Evolutionary conservation across 2,113 vertebrate genomes (phyloP).

Genomic region (Alces alces): DNA sequence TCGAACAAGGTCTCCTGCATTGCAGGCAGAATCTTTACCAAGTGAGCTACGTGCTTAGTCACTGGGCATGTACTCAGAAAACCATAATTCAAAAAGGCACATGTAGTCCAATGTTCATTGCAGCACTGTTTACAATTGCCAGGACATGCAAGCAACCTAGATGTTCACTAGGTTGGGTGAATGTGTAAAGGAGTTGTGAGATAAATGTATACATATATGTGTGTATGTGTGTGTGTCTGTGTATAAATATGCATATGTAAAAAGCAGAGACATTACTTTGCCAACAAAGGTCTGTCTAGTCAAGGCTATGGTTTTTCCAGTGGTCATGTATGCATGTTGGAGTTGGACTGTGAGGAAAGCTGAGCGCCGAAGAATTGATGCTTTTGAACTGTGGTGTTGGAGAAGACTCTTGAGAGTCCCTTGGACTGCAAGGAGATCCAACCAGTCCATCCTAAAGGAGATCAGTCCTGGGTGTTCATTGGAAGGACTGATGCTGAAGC

Average conservation of each 20-base stretch:
- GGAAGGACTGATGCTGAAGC: too few species aligned
- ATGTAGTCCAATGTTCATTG: not conserved
- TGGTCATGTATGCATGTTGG: too few species aligned
- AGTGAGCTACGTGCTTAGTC: not conserved
- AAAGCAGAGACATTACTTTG: too few species aligned
- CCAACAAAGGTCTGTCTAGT: too few species aligned
- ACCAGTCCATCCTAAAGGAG: too few species aligned
- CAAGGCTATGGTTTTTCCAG: too few species aligned
- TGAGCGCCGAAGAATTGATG: too few species aligned
- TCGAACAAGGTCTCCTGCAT: not conserved
- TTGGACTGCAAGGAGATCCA: too few species aligned
- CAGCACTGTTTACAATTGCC: not conserved
- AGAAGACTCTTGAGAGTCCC: too few species aligned
- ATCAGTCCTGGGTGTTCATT: too few species aligned
- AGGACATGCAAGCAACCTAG: not conserved
- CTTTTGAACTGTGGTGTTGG: too few species aligned
- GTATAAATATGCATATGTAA: not conserved
- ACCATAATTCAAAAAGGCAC: not conserved
- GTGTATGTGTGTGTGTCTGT: not conserved
- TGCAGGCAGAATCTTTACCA: not conserved
- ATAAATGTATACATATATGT: not conserved
- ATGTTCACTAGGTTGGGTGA: not conserved
- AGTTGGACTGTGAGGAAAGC: too few species aligned
- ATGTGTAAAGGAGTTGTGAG: not conserved
- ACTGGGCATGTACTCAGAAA: not conserved